These are phyloP conservation scores for Chloroclysta siterata DNA, from an alignment of 2,888 invertebrate species.

Conservation along the genomic window DNA sequence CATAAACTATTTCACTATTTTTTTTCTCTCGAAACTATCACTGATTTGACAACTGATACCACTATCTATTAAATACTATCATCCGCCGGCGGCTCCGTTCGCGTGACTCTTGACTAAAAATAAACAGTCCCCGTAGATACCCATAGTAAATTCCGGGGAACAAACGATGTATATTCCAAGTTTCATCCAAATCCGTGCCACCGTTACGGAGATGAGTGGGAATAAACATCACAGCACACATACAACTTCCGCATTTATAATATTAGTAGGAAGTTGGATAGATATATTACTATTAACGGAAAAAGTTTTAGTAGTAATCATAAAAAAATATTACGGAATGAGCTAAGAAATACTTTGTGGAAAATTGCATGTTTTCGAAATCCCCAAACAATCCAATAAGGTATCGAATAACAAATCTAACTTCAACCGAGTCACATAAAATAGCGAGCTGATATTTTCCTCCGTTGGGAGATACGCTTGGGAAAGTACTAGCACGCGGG, in stretches of 20 bases:
- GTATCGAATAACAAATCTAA: neutral
- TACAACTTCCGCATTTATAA: too few relatives aligned
- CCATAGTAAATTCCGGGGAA: too few relatives aligned
- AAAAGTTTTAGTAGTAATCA: neutral
- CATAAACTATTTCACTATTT: neutral
- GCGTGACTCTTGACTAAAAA: too few relatives aligned
- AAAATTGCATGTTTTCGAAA: too few relatives aligned
- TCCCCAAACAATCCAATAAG: neutral
- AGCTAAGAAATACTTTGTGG: neutral
- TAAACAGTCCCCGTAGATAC: too few relatives aligned
- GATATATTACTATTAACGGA: neutral
- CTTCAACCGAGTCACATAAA: neutral
- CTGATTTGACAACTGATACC: neutral
- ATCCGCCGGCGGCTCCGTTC: too few relatives aligned
- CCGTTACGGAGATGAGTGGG: too few relatives aligned
- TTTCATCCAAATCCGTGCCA: too few relatives aligned
- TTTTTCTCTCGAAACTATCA: neutral
- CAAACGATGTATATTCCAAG: too few relatives aligned
- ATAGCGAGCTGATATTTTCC: neutral
- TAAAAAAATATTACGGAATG: neutral
- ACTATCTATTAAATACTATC: too few relatives aligned
- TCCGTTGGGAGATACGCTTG: neutral
- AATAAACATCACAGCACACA: too few relatives aligned
- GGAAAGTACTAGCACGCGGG: slow-evolving; percentile 25
- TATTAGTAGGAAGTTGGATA: too few relatives aligned